These are phyloP conservation scores for Cephalotes varians DNA, from an alignment of 2,888 invertebrate genomes.

Conservation along the genomic window DNA sequence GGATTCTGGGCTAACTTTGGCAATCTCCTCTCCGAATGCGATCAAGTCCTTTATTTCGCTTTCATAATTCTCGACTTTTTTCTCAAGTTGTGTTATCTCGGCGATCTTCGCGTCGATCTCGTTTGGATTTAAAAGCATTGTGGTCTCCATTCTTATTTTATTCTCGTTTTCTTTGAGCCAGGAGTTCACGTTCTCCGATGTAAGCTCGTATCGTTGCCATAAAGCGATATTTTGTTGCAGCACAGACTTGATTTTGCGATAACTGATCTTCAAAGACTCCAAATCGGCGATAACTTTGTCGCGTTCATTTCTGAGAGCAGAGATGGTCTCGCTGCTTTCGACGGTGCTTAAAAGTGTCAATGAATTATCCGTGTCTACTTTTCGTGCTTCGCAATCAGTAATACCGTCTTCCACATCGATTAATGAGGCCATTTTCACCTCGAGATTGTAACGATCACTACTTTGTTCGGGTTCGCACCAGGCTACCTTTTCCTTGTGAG, in stretches of 20 bases:
- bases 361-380: constrained; percentile 90
- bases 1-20: constrained; percentile 93
- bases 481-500: constrained; percentile 94
- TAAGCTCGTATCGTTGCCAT: constrained; percentile 93
- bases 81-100: constrained; percentile 89
- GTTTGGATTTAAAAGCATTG: constrained; percentile 90
- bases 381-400: constrained; percentile 90
- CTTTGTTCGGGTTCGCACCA: constrained; percentile 97
- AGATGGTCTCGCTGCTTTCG: constrained; percentile 90
- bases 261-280: constrained; percentile 90
- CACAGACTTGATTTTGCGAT: constrained; percentile 89
- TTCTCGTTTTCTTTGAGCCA: constrained; percentile 94
- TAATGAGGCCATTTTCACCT: constrained; percentile 94
- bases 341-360: constrained; percentile 91
- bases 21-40: constrained; percentile 90
- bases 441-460: constrained; percentile 96
- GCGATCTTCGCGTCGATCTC: constrained; percentile 90
- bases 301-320: constrained; percentile 90
- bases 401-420: constrained; percentile 92
- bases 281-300: constrained; percentile 91
- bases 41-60: constrained; percentile 90
- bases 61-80: constrained; percentile 89
- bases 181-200: constrained; percentile 91
- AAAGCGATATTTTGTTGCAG: constrained; percentile 91
- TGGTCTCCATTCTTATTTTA: constrained; percentile 91